A percentile compares a stretch with the other conserved stretches of the same genome.
These are phyloP conservation scores for Ptychobarbus kaznakovi DNA, from an alignment of 2,797 vertebrate genomes.

Conservation along the genomic window DNA sequence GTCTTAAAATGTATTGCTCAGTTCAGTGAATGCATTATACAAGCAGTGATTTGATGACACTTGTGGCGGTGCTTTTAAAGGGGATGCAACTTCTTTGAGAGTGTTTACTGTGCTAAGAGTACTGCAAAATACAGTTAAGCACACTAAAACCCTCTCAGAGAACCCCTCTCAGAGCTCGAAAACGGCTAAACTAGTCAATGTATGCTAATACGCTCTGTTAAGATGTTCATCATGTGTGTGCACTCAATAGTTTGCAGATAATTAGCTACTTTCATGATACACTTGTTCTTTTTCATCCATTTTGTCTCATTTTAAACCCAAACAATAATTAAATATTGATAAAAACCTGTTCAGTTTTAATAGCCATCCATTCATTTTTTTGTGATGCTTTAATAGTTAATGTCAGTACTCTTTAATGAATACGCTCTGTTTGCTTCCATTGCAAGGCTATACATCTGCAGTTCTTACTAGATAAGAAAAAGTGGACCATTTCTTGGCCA, in stretches of 20 bases:
- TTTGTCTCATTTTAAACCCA: background rate
- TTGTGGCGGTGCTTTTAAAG: background rate
- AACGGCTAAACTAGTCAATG: background rate
- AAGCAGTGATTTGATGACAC: background rate
- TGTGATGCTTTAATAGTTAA: background rate
- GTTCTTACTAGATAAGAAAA: conserved; percentile 1
- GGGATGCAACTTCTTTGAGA: background rate
- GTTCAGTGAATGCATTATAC: background rate
- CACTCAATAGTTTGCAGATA: background rate
- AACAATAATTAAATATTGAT: background rate
- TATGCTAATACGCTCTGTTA: background rate
- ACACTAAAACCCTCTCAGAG: conserved; percentile 6
- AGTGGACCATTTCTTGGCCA: conserved; percentile 44
- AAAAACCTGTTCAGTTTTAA: background rate
- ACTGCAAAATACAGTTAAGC: background rate
- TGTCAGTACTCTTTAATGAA: background rate
- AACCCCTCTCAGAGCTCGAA: conserved; percentile 11
- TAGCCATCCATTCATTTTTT: background rate
- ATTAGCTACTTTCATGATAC: background rate
- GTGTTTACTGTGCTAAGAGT: background rate
- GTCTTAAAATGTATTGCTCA: background rate
- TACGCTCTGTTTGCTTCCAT: background rate
- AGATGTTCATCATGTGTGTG: background rate
- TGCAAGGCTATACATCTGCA: background rate
- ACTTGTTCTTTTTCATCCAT: background rate